Base-by-base conservation (phyloP, 2,888 invertebrate genomes). In the Tiphia femorata region DNA sequence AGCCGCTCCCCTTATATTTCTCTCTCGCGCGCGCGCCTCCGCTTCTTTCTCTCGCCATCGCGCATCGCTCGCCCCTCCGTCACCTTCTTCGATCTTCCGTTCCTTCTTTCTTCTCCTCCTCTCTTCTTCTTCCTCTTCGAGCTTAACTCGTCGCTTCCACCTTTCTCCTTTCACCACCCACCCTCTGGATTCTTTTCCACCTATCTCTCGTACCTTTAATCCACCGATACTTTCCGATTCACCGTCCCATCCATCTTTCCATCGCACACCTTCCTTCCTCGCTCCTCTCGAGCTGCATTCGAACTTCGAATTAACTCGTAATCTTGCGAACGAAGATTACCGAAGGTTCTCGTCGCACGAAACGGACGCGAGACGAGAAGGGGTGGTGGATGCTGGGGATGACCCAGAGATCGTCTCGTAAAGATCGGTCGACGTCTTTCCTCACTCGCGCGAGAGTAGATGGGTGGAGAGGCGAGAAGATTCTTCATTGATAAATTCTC, bases 1-100 rank as follows among this genome's bases (percentile, higher is more conserved):
- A 47, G 47, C 49, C 54, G 48, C 37, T 48, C 6, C 47, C 51
- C 50, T 16, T 50, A 29, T n/a, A n/a, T n/a, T n/a, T n/a, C n/a
- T n/a, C n/a, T n/a, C n/a, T n/a, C n/a, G n/a, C n/a, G n/a, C n/a
- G n/a, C n/a, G n/a, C n/a, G n/a, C n/a, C n/a, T n/a, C 55, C 25
- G 14, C n/a, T 33, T 0, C 1, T 14, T 12, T 33, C 44, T 55
- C 37, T 49, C 27, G 25, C 38, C 40, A 38, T 43, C 33, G 4
- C 25, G 5, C 25, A 25, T 40, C 40, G 38, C 37, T 27, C 40
- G 20, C 25, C 30, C 17, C 23, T 42, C 29, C 42, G 14, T 41
- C 14, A 17, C 27, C 3, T n/a, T 30, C 2, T 27, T 19, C 46
- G 7, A 25, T 29, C n/a, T 25, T 41, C 30, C 2, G 21, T 25